Evolutionary conservation across 2,888 invertebrate species (phyloP).

Genomic region (Cecidostiba fungosa): DNA sequence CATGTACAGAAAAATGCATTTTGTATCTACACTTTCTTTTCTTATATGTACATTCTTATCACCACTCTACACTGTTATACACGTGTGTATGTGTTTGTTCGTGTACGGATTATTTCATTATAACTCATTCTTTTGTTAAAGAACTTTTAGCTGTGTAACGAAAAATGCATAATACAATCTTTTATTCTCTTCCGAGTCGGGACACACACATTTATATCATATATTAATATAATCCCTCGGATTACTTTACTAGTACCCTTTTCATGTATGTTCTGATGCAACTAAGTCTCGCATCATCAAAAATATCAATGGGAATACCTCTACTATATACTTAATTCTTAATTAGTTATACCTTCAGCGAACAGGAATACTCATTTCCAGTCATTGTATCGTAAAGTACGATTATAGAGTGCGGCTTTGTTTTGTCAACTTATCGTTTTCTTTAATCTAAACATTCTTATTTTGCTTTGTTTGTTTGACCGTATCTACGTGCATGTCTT

Average conservation of each 20-base stretch:
- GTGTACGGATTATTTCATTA: slow-evolving; percentile 31
- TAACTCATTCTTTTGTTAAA: neutral
- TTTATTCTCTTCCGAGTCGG: slow-evolving; percentile 42
- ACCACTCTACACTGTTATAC: slow-evolving; percentile 69
- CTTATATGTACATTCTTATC: slow-evolving; percentile 71
- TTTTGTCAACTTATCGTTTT: slow-evolving; percentile 57
- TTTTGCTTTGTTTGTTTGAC: slow-evolving; percentile 25
- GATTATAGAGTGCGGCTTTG: slow-evolving; percentile 69
- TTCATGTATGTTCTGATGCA: slow-evolving; percentile 71
- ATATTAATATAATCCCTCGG: slow-evolving; percentile 66
- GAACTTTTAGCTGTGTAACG: slow-evolving; percentile 22
- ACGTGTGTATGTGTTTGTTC: slow-evolving; percentile 42
- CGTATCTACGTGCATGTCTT: slow-evolving; percentile 45
- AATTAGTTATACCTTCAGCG: slow-evolving; percentile 67
- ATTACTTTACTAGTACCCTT: slow-evolving; percentile 77
- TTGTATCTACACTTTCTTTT: slow-evolving; percentile 64
- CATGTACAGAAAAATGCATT: slow-evolving; percentile 58
- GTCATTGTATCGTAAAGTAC: slow-evolving; percentile 74
- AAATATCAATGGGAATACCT: slow-evolving; percentile 78
- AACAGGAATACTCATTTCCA: slow-evolving; percentile 76
- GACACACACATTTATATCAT: slow-evolving; percentile 47
- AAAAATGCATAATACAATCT: slow-evolving; percentile 49
- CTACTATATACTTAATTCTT: slow-evolving; percentile 74
- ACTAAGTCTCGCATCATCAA: slow-evolving; percentile 76
- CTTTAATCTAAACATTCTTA: slow-evolving; percentile 43